Evolutionary conservation across 2,113 vertebrate species (phyloP).

Genomic region (Corythornis madagascariensis): DNA sequence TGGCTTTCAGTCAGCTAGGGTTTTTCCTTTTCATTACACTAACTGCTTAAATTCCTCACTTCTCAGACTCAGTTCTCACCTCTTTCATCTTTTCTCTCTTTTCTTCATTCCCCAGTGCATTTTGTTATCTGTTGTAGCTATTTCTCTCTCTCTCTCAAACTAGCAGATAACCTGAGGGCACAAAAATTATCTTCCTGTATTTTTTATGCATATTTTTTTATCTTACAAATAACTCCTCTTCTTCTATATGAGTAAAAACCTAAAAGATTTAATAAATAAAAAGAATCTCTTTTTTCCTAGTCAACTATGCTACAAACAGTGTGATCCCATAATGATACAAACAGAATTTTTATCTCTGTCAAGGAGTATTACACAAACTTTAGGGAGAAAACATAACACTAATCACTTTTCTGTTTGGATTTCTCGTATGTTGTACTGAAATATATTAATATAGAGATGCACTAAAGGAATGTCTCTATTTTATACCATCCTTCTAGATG

Average conservation of each 20-base stretch:
- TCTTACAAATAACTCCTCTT: conserved; percentile 15
- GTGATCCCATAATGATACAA: not conserved
- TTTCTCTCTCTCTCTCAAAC: not conserved
- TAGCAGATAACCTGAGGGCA: conserved; percentile 52
- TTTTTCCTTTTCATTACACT: conserved; percentile 53
- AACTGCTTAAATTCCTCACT: conserved; percentile 40
- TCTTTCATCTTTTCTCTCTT: conserved; percentile 51
- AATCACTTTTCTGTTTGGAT: not conserved
- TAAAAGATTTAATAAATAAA: not conserved
- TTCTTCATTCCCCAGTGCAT: conserved; percentile 44
- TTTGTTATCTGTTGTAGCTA: conserved; percentile 21
- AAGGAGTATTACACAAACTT: not conserved
- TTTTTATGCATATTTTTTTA: conserved; percentile 48
- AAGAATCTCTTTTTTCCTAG: not conserved
- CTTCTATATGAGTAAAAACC: not conserved
- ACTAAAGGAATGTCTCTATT: not conserved
- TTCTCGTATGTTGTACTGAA: not conserved
- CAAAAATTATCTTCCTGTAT: conserved; percentile 26
- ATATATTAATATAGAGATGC: not conserved
- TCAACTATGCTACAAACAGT: not conserved
- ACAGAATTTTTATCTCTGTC: not conserved
- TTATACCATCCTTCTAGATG: not conserved
- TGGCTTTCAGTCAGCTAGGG: conserved; percentile 32
- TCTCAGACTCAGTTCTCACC: conserved; percentile 40
- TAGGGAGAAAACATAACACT: not conserved